phyloP scores from a whole-genome alignment of 2,797 vertebrate species.

The Saxicola maurus region DNA sequence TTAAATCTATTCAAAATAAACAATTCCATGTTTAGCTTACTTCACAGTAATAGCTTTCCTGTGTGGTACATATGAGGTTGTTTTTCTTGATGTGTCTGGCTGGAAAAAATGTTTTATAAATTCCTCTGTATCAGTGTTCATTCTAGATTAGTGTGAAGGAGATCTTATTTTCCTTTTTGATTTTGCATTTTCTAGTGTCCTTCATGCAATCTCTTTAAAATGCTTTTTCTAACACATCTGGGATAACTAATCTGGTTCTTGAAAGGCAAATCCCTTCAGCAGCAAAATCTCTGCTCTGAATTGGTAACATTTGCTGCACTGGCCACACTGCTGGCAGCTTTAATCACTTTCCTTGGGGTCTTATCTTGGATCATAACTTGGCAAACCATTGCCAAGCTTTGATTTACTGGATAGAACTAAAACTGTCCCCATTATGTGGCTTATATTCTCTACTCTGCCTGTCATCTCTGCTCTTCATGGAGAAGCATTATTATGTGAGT shows the following conservation, averaged over 20 bases:
- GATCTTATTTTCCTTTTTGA: not conserved
- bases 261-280: not conserved
- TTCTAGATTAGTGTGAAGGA: not conserved
- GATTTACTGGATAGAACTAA: not conserved
- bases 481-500: not conserved
- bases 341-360: conserved; percentile 30
- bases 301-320: not conserved
- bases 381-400: not conserved
- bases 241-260: conserved; percentile 24
- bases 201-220: not conserved
- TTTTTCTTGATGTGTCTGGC: not conserved
- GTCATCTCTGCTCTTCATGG: not conserved
- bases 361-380: conserved; percentile 20
- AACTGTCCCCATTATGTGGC: not conserved
- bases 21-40: not conserved
- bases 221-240: not conserved
- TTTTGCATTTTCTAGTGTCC: not conserved
- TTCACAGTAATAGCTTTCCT: not conserved
- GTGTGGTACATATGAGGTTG: not conserved
- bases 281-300: not conserved
- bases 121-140: not conserved
- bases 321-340: not conserved
- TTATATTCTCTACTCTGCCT: not conserved
- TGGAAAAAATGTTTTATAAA: not conserved
- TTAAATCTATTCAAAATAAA: not conserved